Evolutionary conservation across 2,888 invertebrate species (phyloP), one percentile per base, ranked within the genome.

Genomic region (Pterobdella sp.): DNA sequence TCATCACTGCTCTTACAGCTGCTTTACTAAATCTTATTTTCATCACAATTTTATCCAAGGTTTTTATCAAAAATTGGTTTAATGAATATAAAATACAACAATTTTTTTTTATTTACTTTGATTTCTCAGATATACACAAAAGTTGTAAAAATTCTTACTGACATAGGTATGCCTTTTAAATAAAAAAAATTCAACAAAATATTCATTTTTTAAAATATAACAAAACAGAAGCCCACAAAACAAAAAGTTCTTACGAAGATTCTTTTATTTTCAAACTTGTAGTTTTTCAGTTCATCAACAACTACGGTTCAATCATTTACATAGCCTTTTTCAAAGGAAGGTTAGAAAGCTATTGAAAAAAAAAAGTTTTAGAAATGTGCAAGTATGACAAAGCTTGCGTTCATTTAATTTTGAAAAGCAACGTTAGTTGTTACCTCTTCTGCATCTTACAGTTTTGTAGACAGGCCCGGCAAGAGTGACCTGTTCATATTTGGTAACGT

Each of bases 1-100:
- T 94, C 75, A 90, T 93, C 81, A 93, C 94, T 52, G 89, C 94
- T n/a, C 89, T 91, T 81, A 91, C 94, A 0, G 94, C 94, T 73
- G 94, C 95, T 7, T 81, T 91, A 3, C 90, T 96, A 79, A 96
- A 95, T 85, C 89, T 96, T 84, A 87, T 90, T 72, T 91, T 93
- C 80, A 96, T 96, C 77, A 90, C 94, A 89, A 89, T 91, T 78
- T 86, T 95, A 37, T 94, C 94, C 34, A 89, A 89, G 72, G 77
- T 79, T 35, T 68, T 73, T 75, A 1, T 18, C 26, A 2, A 72
- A 1, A 56, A 29, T 34, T 14, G 10, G n/a, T 63, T 63, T 32
- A 63, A 31, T n/a, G n/a, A n/a, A n/a, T n/a, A n/a, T n/a, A n/a
- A n/a, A n/a, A n/a, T n/a, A n/a, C n/a, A n/a, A n/a, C n/a, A n/a